Evolutionary conservation across 2,113 vertebrate species (phyloP).

Genomic region (Puffinus mauretanicus): DNA sequence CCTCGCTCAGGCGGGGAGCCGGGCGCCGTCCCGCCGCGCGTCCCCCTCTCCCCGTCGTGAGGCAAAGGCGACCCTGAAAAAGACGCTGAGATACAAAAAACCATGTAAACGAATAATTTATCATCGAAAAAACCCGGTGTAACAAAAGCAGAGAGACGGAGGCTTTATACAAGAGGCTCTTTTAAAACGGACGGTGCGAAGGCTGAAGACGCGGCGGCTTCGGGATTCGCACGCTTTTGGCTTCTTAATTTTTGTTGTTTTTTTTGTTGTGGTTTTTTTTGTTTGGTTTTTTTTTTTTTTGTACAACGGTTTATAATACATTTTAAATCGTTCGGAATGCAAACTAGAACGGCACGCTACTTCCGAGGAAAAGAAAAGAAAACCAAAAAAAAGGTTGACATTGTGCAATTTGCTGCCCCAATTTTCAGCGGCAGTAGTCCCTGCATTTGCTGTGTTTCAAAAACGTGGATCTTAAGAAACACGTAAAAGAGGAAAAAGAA

Average conservation of each 20-base stretch:
- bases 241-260: background rate
- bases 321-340: slow-evolving; percentile 76
- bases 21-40: background rate
- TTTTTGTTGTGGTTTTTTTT: background rate
- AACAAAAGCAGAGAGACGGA: slow-evolving; percentile 40
- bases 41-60: slow-evolving; percentile 8
- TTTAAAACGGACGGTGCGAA: slow-evolving; percentile 54
- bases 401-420: slow-evolving; percentile 90
- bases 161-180: slow-evolving; percentile 52
- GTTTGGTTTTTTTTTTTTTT: background rate
- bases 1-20: background rate
- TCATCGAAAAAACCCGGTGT: slow-evolving; percentile 49
- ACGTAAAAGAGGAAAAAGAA: slow-evolving; percentile 72
- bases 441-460: slow-evolving; percentile 83
- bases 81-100: slow-evolving; percentile 67
- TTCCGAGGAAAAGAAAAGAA: slow-evolving; percentile 61
- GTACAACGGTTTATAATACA: slow-evolving; percentile 72
- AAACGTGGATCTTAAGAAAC: slow-evolving; percentile 77
- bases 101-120: slow-evolving; percentile 72
- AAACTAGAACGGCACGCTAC: slow-evolving; percentile 80
- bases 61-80: slow-evolving; percentile 71
- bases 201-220: slow-evolving; percentile 64
- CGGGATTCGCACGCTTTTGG: slow-evolving; percentile 67
- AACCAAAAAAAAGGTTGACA: slow-evolving; percentile 69
- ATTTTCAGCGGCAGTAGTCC: slow-evolving; percentile 84